Percentiles rank a stretch among this genome's conserved stretches.
Evolutionary conservation across 2,113 vertebrate genomes (phyloP).

Genomic region (Notothenia coriiceps): DNA sequence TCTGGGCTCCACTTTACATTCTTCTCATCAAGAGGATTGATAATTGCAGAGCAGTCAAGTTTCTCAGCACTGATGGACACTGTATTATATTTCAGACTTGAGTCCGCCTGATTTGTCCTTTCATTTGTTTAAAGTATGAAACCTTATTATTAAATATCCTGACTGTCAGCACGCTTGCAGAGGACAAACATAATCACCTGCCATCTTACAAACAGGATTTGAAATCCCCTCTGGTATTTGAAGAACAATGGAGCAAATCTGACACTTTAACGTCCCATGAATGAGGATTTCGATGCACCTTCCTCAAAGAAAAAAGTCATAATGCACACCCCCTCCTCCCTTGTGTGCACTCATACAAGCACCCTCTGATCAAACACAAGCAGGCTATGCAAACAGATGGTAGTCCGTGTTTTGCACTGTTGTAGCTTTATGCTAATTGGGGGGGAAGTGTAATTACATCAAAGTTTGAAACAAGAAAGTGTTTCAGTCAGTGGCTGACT

Average conservation of each 20-base stretch:
- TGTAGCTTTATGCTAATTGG: conserved; percentile 61
- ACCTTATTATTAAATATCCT: conserved; percentile 35
- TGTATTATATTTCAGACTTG: conserved; percentile 37
- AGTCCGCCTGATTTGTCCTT: conserved; percentile 41
- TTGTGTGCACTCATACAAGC: conserved; percentile 17
- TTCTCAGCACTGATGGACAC: conserved; percentile 47
- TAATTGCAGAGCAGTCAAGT: conserved; percentile 63
- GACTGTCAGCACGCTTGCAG: conserved; percentile 1
- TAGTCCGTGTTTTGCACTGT: conserved; percentile 48
- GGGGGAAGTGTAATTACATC: conserved; percentile 62
- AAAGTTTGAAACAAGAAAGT: conserved; percentile 54
- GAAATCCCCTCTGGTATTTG: conserved; percentile 22
- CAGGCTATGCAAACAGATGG: conserved; percentile 54
- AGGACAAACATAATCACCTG: conserved; percentile 40
- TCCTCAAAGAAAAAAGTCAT: not conserved
- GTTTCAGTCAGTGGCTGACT: conserved; percentile 46
- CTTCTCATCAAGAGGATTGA: conserved; percentile 79
- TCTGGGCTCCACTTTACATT: conserved; percentile 71
- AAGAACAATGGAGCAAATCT: conserved; percentile 38
- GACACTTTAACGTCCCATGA: conserved; percentile 21
- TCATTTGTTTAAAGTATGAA: conserved; percentile 44
- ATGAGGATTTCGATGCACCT: conserved; percentile 26
- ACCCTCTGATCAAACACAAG: conserved; percentile 53
- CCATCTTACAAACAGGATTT: conserved; percentile 23
- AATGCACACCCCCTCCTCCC: conserved; percentile 11